These are phyloP conservation scores for Himalopsyche tibetana DNA, from an alignment of 2,888 invertebrate genomes.

Conservation along the genomic window DNA sequence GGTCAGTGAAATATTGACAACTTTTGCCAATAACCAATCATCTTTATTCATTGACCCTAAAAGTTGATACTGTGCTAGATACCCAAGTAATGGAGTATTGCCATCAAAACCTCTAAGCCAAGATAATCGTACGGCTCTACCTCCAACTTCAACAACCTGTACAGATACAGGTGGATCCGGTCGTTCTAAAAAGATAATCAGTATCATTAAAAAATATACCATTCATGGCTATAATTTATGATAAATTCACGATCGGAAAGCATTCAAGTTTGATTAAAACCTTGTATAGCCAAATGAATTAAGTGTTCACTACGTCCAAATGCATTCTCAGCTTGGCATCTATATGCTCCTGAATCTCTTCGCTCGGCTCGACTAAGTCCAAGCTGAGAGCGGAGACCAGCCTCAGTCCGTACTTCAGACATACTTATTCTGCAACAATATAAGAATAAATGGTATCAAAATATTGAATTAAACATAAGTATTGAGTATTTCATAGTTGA, in stretches of 20 bases:
- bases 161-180: conserved; percentile 81
- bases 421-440: conserved; percentile 76
- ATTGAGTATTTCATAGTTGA: too few relatives aligned
- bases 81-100: conserved; percentile 81
- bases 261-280: too few relatives aligned
- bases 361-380: conserved; percentile 83
- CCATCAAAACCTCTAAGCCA: conserved; percentile 84
- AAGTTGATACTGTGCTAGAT: conserved; percentile 80
- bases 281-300: conserved; percentile 87
- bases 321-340: conserved; percentile 85
- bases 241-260: too few relatives aligned
- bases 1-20: conserved; percentile 66
- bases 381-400: conserved; percentile 83
- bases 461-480: too few relatives aligned
- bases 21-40: conserved; percentile 63
- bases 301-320: conserved; percentile 84
- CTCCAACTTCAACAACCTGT: conserved; percentile 77
- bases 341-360: conserved; percentile 85
- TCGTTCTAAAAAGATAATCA: conserved; percentile 73
- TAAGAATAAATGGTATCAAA: background rate
- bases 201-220: background rate
- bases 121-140: conserved; percentile 78
- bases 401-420: conserved; percentile 84
- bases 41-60: conserved; percentile 66
- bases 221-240: background rate